Base-by-base conservation (phyloP, 2,113 vertebrate species). In the Cricetomys ansorgei region DNA sequence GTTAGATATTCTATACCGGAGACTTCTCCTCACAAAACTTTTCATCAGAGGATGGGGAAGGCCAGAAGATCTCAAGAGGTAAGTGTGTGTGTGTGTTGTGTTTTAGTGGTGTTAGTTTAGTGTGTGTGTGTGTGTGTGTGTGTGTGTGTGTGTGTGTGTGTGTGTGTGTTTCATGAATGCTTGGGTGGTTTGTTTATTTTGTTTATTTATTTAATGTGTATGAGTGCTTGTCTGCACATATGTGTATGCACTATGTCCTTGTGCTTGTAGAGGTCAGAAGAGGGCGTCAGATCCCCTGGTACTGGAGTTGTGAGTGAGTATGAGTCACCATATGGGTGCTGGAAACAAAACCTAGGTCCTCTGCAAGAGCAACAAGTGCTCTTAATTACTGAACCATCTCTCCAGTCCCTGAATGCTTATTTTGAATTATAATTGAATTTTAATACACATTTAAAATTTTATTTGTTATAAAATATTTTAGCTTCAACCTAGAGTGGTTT, bases 41-140 rank as follows among this genome's bases (percentile, higher is more conserved):
- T 99, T 99, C 97, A 99, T 99, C 95, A 99, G 99, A 98, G 99
- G 99, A 98, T 99, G 99, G 99, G 99, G 99, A 96, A 99, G 99
- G 95, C 99, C 99, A 70, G 99, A 99, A 95, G 99, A 99, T 95
- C 98, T 99, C 93, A 99, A 99, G 98, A 99, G 99, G 99, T 99
- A 97, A 72, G 75, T 29, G 86, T 98, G 92, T 59, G 40, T 10
- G 48, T 16, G 19, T 48, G 75, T 34, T 34, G 31, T 19, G 76
- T 37, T 48, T 50, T 13, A 21, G 72, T 50, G 2, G 29, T 53
- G 2, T 50, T n/a, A n/a, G n/a, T n/a, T n/a, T n/a, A n/a, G 40
- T 45, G n/a, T 85, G 27, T 69, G 12, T 84, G n/a, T 45, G 16
- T 34, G 27, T 45, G 25, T 62, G 59, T 45, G 8, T 84, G 57